These are phyloP conservation scores for Trogon melanurus DNA, from an alignment of 2,113 vertebrate genomes.

Conservation along the genomic window DNA sequence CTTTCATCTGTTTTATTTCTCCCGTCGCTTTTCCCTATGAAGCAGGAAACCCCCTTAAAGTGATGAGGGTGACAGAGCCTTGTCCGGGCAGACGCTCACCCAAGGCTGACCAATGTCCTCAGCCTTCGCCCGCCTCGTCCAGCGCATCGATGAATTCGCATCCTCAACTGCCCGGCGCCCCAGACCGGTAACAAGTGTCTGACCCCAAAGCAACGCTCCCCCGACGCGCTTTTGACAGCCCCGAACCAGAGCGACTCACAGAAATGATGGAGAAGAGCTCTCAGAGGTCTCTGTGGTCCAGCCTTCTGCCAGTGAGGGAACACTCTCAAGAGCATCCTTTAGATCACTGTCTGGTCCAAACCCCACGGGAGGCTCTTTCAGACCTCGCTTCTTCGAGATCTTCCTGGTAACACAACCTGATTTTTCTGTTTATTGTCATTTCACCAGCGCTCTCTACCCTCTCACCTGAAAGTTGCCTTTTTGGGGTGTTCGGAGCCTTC, in stretches of 20 bases:
- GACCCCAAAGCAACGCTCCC: not conserved
- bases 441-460: not conserved
- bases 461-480: not conserved
- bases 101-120: conserved; percentile 5
- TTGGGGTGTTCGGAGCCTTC: not conserved
- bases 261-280: conserved; percentile 3
- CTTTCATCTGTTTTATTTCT: not conserved
- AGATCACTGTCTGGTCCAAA: not conserved
- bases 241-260: not conserved
- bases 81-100: not conserved
- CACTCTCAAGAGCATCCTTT: not conserved
- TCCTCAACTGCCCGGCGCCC: not conserved
- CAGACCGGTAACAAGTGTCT: not conserved
- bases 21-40: not conserved
- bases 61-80: not conserved
- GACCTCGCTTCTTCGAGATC: not conserved
- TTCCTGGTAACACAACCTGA: not conserved
- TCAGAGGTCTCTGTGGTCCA: not conserved
- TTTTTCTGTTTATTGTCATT: not conserved
- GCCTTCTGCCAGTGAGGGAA: not conserved
- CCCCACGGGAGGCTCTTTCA: not conserved
- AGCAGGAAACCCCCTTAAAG: conserved; percentile 10
- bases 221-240: not conserved
- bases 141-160: not conserved
- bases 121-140: not conserved